Percentiles rank a stretch among this genome's conserved stretches.
Conservation (phyloP, 2,113 vertebrate genomes). For the Lontra canadensis region DNA sequence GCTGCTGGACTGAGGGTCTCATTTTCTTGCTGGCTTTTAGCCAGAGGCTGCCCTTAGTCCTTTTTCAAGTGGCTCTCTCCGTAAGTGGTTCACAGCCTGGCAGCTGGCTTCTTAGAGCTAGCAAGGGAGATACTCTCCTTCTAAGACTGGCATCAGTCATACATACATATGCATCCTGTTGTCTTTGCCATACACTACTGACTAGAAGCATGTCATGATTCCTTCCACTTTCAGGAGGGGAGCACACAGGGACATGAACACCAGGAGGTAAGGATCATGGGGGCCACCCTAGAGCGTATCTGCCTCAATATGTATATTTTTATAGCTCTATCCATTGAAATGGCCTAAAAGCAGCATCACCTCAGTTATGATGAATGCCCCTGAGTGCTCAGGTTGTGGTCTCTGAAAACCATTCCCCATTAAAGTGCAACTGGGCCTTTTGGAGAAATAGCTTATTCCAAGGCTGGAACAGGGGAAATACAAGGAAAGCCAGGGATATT, state of each 20-base stretch:
- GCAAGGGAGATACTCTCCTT: background rate
- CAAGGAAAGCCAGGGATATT: background rate
- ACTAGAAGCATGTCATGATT: background rate
- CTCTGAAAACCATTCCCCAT: conserved; percentile 25
- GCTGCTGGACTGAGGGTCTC: background rate
- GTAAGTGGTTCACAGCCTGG: background rate
- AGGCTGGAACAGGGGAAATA: background rate
- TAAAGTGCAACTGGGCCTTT: background rate
- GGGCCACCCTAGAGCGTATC: background rate
- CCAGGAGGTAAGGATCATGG: background rate
- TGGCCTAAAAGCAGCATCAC: background rate
- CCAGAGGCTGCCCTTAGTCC: background rate
- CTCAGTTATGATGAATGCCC: background rate
- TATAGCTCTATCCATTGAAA: conserved; percentile 16
- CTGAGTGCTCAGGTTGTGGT: background rate
- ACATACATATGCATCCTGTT: background rate
- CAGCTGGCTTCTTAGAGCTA: background rate
- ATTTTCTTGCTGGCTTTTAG: background rate
- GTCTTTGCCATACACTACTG: background rate
- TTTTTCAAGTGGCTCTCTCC: background rate
- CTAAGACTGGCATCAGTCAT: background rate
- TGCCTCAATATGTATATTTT: background rate
- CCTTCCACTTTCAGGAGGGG: background rate
- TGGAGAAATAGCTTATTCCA: background rate
- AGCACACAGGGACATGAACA: background rate